Evolutionary conservation across 2,797 vertebrate genomes (phyloP), one percentile per base, ranked within the genome.

Genomic region (Halcyon smyrnensis): DNA sequence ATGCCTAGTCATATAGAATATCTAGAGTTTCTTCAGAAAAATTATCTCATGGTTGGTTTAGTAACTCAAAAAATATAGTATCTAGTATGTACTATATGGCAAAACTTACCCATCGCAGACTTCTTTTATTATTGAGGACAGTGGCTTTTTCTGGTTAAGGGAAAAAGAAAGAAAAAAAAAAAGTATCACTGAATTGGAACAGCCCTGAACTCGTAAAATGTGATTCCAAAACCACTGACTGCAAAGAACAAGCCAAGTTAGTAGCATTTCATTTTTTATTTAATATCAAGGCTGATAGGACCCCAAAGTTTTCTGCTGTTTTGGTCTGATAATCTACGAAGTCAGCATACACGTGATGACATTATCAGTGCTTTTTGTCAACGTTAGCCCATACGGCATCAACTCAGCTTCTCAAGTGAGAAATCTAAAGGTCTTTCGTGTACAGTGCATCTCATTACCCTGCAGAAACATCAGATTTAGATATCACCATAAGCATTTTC

Each of bases 61-160:
- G 62, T 51, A 96, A 48, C 37, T 82, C 28, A 54, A 59, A 51
- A 86, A 92, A 7, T 20, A 75, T 4, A 69, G 8, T 30, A 91
- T 45, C 20, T 67, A 43, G 3, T 41, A 81, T 1, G 11, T 36
- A 45, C 13, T 62, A 13, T 11, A n/a, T 5, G 77, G 50, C 17
- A 80, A 53, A 79, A 98, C 99, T 99, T 98, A 99, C 99, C 99
- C 99, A 68, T 99, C 99, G 37, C 99, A 99, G 91, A 99, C 99
- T 99, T 99, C 99, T 97, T 99, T 99, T 97, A 99, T 99, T 97
- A 99, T 99, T 76, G 99, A 99, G 34, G 99, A 99, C 82, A 99
- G 98, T 54, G 99, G 99, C 95, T 99, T 99, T 99, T 99, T 99
- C 99, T 99, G 98, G 91, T 97, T 93, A 96, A 84, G 34, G 91